Evolutionary conservation across 2,797 vertebrate genomes (phyloP).

Genomic region (Onychomys torridus): DNA sequence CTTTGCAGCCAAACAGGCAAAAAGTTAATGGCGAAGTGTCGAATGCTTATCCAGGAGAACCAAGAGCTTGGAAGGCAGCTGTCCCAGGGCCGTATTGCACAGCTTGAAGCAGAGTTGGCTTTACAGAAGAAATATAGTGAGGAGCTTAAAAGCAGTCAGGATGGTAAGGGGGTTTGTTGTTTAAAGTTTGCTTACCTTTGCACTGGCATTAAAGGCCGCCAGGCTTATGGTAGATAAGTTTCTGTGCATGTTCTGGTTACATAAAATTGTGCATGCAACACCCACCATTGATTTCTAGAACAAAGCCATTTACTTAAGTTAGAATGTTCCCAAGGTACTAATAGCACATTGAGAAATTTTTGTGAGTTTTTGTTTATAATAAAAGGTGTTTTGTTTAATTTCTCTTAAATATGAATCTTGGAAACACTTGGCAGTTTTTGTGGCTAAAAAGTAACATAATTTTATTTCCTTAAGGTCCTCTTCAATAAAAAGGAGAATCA

Average conservation of each 20-base stretch:
- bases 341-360: background rate
- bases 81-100: slow-evolving; percentile 99
- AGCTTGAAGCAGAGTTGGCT: slow-evolving; percentile 99
- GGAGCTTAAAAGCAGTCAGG: slow-evolving; percentile 99
- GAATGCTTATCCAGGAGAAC: slow-evolving; percentile 99
- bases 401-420: slow-evolving; percentile 41
- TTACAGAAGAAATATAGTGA: slow-evolving; percentile 99
- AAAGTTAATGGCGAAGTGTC: slow-evolving; percentile 99
- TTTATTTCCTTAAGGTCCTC: background rate
- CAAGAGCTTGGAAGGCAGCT: slow-evolving; percentile 99
- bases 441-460: slow-evolving; percentile 38
- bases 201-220: slow-evolving; percentile 76
- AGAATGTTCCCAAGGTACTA: too few relatives aligned
- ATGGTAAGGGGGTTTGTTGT: slow-evolving; percentile 92
- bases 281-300: background rate
- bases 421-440: background rate
- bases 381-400: slow-evolving; percentile 32
- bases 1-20: slow-evolving; percentile 99
- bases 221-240: slow-evolving; percentile 58
- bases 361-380: background rate
- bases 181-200: slow-evolving; percentile 82
- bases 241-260: slow-evolving; percentile 27
- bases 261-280: background rate
- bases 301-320: slow-evolving; percentile 2
- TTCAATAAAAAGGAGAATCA: slow-evolving; percentile 11